These are phyloP conservation scores for Struthidea cinerea DNA, from an alignment of 2,113 vertebrate genomes.

Conservation along the genomic window DNA sequence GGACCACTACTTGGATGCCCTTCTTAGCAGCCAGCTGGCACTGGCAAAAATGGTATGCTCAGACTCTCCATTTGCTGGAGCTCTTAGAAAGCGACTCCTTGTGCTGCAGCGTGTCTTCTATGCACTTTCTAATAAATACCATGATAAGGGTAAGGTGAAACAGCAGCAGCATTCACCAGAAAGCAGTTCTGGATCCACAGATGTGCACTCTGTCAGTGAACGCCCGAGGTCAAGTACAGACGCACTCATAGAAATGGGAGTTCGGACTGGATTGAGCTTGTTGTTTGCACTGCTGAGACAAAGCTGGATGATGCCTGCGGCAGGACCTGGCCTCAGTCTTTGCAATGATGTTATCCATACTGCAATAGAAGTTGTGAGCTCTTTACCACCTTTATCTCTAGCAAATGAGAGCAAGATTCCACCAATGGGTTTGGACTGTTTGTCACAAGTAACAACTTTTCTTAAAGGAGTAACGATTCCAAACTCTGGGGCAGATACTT, in stretches of 20 bases:
- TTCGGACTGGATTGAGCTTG: conserved; percentile 91
- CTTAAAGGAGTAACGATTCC: conserved; percentile 96
- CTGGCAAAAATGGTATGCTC: conserved; percentile 98
- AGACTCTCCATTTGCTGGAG: conserved; percentile 93
- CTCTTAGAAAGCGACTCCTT: conserved; percentile 89
- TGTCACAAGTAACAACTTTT: conserved; percentile 93
- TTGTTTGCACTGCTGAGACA: conserved; percentile 92
- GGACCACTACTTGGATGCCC: conserved; percentile 96
- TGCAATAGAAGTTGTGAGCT: conserved; percentile 92
- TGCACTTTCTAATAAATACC: conserved; percentile 97
- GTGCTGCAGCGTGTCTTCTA: conserved; percentile 96
- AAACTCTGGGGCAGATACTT: conserved; percentile 90
- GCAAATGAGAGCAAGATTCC: conserved; percentile 98
- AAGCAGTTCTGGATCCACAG: conserved; percentile 84
- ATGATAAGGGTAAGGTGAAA: conserved; percentile 94
- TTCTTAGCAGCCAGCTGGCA: conserved; percentile 94
- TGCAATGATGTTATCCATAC: conserved; percentile 94
- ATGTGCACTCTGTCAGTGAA: conserved; percentile 90
- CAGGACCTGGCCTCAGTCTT: conserved; percentile 80
- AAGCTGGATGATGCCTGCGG: conserved; percentile 91
- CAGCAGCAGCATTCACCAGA: conserved; percentile 94
- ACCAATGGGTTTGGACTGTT: conserved; percentile 95
- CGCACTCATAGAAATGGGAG: conserved; percentile 95
- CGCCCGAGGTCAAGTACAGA: conserved; percentile 92
- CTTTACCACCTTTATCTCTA: conserved; percentile 88